Evolutionary conservation across 2,113 vertebrate species (phyloP).

Genomic region (Eublepharis macularius): DNA sequence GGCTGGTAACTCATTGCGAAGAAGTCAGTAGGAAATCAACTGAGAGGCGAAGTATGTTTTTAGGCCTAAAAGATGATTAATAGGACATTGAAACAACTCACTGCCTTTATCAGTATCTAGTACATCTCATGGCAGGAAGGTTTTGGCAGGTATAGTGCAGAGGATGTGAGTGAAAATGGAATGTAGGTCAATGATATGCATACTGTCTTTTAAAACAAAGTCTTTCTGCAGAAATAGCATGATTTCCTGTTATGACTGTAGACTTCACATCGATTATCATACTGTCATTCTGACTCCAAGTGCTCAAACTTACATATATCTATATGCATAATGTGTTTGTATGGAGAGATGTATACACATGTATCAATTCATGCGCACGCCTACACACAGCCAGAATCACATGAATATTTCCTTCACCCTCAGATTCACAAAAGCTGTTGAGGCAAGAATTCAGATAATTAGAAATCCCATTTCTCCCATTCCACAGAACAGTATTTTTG

Average conservation of each 20-base stretch:
- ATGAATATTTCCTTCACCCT: conserved; percentile 40
- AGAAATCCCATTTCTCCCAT: background rate
- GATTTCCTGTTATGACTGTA: conserved; percentile 74
- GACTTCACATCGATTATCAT: conserved; percentile 48
- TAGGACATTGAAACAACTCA: conserved; percentile 61
- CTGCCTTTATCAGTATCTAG: conserved; percentile 62
- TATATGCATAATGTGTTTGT: conserved; percentile 24
- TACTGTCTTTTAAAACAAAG: conserved; percentile 64
- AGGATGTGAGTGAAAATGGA: conserved; percentile 56
- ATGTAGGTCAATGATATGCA: conserved; percentile 80
- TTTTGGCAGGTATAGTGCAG: conserved; percentile 63
- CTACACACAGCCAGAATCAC: background rate
- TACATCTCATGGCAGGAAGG: conserved; percentile 56
- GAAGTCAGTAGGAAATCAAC: conserved; percentile 54
- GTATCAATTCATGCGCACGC: conserved; percentile 6
- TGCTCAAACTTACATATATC: conserved; percentile 22
- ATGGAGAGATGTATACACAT: conserved; percentile 31
- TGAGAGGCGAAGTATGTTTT: conserved; percentile 53
- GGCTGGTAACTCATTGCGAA: conserved; percentile 56
- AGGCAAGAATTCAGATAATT: conserved; percentile 29
- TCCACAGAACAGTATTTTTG: background rate
- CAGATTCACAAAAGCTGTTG: conserved; percentile 35
- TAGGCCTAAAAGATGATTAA: conserved; percentile 51
- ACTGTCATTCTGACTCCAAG: conserved; percentile 23
- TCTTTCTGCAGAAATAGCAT: conserved; percentile 67